Conservation (phyloP, 2,888 invertebrate genomes). For the Andrena bucephala region DNA sequence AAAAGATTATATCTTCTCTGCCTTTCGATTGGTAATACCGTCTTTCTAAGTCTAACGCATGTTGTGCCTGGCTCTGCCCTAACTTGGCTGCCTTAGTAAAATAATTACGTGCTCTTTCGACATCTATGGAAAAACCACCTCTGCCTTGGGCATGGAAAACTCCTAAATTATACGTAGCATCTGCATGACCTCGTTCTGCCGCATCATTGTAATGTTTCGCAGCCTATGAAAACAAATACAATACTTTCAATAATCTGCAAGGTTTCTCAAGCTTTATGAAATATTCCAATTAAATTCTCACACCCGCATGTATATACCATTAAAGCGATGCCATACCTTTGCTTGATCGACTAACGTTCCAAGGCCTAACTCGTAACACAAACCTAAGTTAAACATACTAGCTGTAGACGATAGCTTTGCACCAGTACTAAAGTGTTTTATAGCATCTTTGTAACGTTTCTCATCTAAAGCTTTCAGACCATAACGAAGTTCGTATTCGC, state of each 20-base stretch:
- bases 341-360: slow-evolving; percentile 88
- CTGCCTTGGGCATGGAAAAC: slow-evolving; percentile 89
- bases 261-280: neutral
- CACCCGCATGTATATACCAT: neutral
- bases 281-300: neutral
- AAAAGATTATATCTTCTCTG: slow-evolving; percentile 14
- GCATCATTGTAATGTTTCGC: slow-evolving; percentile 89
- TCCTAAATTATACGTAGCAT: slow-evolving; percentile 90
- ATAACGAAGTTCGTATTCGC: slow-evolving; percentile 87
- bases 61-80: slow-evolving; percentile 87
- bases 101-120: slow-evolving; percentile 86
- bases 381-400: slow-evolving; percentile 89
- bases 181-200: slow-evolving; percentile 88
- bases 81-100: slow-evolving; percentile 87
- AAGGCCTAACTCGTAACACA: slow-evolving; percentile 90
- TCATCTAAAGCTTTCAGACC: slow-evolving; percentile 88
- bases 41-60: slow-evolving; percentile 84
- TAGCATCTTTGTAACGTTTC: slow-evolving; percentile 87
- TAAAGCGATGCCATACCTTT: slow-evolving; percentile 84
- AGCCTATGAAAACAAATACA: slow-evolving; percentile 85
- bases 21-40: slow-evolving; percentile 24
- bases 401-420: slow-evolving; percentile 87
- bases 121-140: slow-evolving; percentile 87
- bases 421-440: slow-evolving; percentile 87
- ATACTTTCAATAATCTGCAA: neutral